Conservation (phyloP, 2,113 vertebrate genomes). For the Tetrao urogallus region DNA sequence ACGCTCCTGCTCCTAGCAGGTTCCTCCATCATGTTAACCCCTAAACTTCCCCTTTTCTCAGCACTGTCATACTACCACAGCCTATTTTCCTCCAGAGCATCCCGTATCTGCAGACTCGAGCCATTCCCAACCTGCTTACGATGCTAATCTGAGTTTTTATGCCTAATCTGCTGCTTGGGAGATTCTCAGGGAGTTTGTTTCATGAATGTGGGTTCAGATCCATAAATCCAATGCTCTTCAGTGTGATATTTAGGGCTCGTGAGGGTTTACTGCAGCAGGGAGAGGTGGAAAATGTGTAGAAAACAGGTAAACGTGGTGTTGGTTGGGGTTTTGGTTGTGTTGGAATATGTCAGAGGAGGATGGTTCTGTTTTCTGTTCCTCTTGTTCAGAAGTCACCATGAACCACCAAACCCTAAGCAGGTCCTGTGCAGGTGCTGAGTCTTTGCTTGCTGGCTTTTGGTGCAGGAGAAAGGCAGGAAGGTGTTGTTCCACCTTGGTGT, state of each 20-base stretch:
- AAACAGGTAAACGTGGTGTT: not conserved
- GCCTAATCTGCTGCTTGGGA: not conserved
- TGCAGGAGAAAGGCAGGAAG: not conserved
- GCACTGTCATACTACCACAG: not conserved
- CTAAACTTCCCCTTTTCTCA: not conserved
- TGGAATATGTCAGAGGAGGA: not conserved
- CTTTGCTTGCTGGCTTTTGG: not conserved
- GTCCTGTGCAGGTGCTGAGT: not conserved
- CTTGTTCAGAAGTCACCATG: not conserved
- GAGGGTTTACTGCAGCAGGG: not conserved
- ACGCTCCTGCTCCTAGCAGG: not conserved
- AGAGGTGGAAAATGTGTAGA: not conserved
- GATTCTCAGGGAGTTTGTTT: not conserved
- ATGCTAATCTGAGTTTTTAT: not conserved
- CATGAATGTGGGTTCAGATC: not conserved
- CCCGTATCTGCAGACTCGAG: not conserved
- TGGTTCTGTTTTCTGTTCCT: too few relatives aligned
- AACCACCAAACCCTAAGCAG: not conserved
- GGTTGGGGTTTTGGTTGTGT: not conserved
- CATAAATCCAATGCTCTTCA: not conserved
- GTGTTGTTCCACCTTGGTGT: accelerated
- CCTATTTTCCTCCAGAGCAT: not conserved
- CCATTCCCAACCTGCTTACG: not conserved
- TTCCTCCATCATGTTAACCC: not conserved
- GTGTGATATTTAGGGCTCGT: not conserved